Conservation (phyloP, 2,113 vertebrate species). For the Apteryx owenii region DNA sequence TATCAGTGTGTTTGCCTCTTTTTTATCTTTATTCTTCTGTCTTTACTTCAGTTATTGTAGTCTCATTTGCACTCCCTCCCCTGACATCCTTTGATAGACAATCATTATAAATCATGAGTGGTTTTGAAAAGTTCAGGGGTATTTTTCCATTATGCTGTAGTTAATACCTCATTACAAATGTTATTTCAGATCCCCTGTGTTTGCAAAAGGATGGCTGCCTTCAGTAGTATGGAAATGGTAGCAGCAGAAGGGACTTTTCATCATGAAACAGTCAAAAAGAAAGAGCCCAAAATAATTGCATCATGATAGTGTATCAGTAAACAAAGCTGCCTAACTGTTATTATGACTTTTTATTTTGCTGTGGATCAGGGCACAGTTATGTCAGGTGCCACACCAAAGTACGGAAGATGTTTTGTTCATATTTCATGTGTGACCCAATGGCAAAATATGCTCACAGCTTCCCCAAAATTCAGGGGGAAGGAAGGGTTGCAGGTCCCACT, state of each 20-base stretch:
- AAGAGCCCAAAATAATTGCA: background rate
- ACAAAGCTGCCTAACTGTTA: background rate
- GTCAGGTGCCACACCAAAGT: background rate
- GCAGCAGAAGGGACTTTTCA: background rate
- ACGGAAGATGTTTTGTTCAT: background rate
- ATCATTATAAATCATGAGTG: background rate
- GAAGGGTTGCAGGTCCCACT: background rate
- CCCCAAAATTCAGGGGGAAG: background rate
- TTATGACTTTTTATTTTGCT: background rate
- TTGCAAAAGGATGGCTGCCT: background rate
- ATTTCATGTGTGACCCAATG: background rate
- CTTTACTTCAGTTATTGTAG: background rate
- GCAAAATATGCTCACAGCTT: background rate
- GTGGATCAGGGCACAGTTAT: background rate
- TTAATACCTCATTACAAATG: background rate
- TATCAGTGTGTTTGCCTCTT: background rate
- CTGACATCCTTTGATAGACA: background rate
- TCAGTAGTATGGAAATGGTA: background rate
- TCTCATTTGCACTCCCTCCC: background rate
- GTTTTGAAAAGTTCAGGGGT: background rate
- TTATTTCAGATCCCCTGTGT: background rate
- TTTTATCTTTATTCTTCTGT: constrained; percentile 11
- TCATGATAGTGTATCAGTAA: background rate
- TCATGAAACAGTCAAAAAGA: background rate
- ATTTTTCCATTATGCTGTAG: background rate